These are phyloP conservation scores for Epizoanthus scotinus DNA, from an alignment of 92 coral and sea anemone species.

Conservation along the genomic window DNA sequence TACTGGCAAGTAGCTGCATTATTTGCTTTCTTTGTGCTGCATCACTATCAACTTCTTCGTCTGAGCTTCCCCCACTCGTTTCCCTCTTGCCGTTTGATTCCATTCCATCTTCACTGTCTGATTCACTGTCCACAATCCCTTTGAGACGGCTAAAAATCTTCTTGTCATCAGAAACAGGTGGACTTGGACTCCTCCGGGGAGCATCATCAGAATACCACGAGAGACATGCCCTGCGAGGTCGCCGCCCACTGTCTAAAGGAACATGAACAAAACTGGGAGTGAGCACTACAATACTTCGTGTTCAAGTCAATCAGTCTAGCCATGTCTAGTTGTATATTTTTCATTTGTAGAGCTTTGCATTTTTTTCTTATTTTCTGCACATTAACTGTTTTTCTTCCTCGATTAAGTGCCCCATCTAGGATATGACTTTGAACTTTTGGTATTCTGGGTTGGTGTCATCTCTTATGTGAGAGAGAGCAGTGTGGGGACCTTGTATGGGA, in stretches of 20 bases:
- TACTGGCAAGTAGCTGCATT: conserved; percentile 13
- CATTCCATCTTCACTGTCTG: conserved; percentile 65
- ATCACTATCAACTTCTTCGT: conserved; percentile 20
- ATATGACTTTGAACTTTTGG: no score
- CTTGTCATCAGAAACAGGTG: conserved; percentile 53
- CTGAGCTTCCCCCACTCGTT: background rate
- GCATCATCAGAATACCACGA: conserved; percentile 36
- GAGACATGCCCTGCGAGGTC: conserved; percentile 25
- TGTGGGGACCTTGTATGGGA: no score
- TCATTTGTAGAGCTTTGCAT: no score
- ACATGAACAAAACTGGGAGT: background rate
- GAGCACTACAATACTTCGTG: background rate
- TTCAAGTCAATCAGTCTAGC: no score
- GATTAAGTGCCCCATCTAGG: no score
- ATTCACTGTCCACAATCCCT: conserved; percentile 89
- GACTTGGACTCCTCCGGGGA: conserved; percentile 35
- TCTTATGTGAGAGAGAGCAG: no score
- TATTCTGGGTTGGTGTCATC: no score
- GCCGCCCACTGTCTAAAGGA: conserved; percentile 24
- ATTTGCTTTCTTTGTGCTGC: background rate
- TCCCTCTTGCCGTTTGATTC: background rate
- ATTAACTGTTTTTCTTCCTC: no score
- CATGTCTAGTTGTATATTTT: no score
- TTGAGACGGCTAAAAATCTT: conserved; percentile 65
- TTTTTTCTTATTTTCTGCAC: no score